Conservation (phyloP, 2,888 invertebrate genomes). For the Drosophila mimetica region DNA sequence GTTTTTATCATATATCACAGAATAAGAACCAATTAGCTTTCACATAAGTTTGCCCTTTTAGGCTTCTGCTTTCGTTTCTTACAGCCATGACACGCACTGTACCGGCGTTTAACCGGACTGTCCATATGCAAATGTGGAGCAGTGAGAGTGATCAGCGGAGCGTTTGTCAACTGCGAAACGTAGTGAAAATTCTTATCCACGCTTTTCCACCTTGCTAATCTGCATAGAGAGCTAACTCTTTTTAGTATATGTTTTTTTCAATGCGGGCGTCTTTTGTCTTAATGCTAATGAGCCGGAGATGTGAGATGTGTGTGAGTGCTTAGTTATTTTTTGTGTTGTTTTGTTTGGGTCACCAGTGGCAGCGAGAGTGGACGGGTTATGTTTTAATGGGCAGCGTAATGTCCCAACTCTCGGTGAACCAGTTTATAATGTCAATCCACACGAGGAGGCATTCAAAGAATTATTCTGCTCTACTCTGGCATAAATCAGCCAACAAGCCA, state of each 20-base stretch:
- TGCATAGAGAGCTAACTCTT: conserved; percentile 23
- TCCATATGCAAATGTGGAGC: conserved; percentile 32
- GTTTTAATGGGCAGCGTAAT: conserved; percentile 35
- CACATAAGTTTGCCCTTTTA: no score
- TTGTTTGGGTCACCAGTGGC: conserved; percentile 29
- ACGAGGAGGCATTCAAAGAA: conserved; percentile 59
- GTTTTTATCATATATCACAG: no score
- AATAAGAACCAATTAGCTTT: no score
- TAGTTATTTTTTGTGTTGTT: conserved; percentile 1
- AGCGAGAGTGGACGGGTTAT: conserved; percentile 43
- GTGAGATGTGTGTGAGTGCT: no score
- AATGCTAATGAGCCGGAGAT: conserved; percentile 25
- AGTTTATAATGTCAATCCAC: conserved; percentile 51
- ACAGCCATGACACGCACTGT: conserved; percentile 16
- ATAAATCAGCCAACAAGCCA: conserved; percentile 59
- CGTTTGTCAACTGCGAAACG: conserved; percentile 20
- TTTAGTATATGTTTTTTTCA: background rate
- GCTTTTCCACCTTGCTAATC: conserved; percentile 18
- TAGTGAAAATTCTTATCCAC: conserved; percentile 30
- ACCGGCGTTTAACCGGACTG: background rate
- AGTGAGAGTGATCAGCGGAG: conserved; percentile 37
- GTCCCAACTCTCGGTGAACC: conserved; percentile 49
- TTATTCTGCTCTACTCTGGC: conserved; percentile 68
- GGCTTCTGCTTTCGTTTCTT: no score
- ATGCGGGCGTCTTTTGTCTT: conserved; percentile 24